Conservation (phyloP, 2,797 vertebrate species). For the Pangasius djambal region DNA sequence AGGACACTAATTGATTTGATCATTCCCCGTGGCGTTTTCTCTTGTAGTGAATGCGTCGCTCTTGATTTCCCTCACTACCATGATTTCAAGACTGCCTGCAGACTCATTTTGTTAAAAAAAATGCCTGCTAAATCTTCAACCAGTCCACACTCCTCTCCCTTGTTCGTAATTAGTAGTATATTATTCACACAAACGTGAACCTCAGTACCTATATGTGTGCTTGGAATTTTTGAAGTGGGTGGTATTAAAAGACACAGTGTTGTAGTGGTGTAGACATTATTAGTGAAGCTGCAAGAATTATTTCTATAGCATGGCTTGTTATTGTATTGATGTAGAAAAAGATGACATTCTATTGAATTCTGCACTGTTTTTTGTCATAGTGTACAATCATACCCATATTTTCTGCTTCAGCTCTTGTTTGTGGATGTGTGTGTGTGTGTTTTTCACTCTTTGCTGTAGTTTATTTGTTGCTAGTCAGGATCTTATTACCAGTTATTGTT, state of each 20-base stretch:
- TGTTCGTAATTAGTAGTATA: not conserved
- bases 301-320: not conserved
- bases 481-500: constrained; percentile 69
- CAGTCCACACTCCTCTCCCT: not conserved
- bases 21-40: not conserved
- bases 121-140: not conserved
- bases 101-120: not conserved
- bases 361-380: not conserved
- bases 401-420: not conserved
- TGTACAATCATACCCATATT: not conserved
- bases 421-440: constrained; percentile 3
- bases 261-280: not conserved
- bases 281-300: not conserved
- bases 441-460: constrained; percentile 38
- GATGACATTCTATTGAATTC: not conserved
- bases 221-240: not conserved
- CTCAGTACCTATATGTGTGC: no score
- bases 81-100: not conserved
- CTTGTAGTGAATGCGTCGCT: not conserved
- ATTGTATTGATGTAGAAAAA: not conserved
- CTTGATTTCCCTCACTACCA: not conserved
- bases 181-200: not conserved
- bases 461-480: constrained; percentile 55
- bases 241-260: not conserved
- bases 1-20: not conserved